Evolutionary conservation across 1,140 invertebrate species (phyloP).

Genomic region (Uloborus diversus): DNA sequence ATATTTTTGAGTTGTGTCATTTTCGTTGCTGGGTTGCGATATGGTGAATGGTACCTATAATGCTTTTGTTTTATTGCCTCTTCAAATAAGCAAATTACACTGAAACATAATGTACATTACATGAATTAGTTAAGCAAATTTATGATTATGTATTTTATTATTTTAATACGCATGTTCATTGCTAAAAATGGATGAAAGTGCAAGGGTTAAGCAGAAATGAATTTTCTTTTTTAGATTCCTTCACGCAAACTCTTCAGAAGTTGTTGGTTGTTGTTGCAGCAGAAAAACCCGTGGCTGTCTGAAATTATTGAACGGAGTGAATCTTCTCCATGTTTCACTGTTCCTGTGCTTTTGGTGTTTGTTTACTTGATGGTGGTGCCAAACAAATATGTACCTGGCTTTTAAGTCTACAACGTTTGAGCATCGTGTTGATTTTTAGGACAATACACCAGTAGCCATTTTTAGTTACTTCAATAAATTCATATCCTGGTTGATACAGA

Average conservation of each 20-base stretch:
- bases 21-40: too few relatives aligned
- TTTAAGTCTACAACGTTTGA: neutral
- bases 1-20: too few relatives aligned
- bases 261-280: constrained; percentile 64
- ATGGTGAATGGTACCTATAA: too few relatives aligned
- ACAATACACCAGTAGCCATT: neutral
- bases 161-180: too few relatives aligned
- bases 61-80: too few relatives aligned
- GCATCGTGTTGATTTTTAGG: neutral
- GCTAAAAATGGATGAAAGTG: too few relatives aligned
- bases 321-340: constrained; percentile 5
- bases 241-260: constrained; percentile 64
- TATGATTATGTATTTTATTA: too few relatives aligned
- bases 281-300: constrained; percentile 57
- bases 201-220: too few relatives aligned
- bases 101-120: too few relatives aligned
- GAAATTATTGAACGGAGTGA: constrained; percentile 27
- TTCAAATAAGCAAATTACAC: too few relatives aligned
- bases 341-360: constrained; percentile 53
- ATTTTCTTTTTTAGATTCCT: constrained; percentile 60
- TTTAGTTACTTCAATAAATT: constrained; percentile 16
- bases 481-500: constrained; percentile 33
- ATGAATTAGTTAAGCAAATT: too few relatives aligned
- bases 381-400: constrained; percentile 26
- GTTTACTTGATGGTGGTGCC: constrained; percentile 42